These are phyloP conservation scores for Pantherophis guttatus DNA, from an alignment of 2,113 vertebrate species.

Conservation along the genomic window DNA sequence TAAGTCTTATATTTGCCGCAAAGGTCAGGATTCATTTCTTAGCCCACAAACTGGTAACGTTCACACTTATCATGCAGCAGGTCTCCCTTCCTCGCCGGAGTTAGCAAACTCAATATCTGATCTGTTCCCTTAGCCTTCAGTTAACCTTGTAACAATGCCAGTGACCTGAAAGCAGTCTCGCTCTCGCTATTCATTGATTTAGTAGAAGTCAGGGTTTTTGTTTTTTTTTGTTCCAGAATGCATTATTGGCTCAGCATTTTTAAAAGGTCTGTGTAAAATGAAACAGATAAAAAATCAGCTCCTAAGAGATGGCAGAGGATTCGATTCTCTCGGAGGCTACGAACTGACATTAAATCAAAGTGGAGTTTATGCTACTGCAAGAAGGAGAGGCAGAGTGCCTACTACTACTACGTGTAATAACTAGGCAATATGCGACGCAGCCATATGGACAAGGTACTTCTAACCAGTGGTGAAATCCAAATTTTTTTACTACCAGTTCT, in stretches of 20 bases:
- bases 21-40: constrained; percentile 36
- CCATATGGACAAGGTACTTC: not conserved
- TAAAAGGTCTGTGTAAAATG: constrained; percentile 48
- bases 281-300: constrained; percentile 59
- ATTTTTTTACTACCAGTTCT: no score
- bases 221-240: not conserved
- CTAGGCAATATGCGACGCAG: not conserved
- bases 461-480: no score
- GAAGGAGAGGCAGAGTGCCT: not conserved
- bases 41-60: not conserved
- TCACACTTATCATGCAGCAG: constrained; percentile 26
- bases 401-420: not conserved
- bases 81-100: constrained; percentile 1
- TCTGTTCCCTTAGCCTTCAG: constrained; percentile 37
- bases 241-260: constrained; percentile 34
- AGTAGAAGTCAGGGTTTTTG: constrained; percentile 3
- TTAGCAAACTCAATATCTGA: constrained; percentile 20
- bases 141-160: constrained; percentile 44
- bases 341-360: constrained; percentile 29
- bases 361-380: not conserved
- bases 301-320: constrained; percentile 22
- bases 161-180: constrained; percentile 21
- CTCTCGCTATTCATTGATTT: constrained; percentile 34
- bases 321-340: constrained; percentile 20
- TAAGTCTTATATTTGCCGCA: constrained; percentile 16